Evolutionary conservation across 2,113 vertebrate species (phyloP), one percentile per base, ranked within the genome.

Genomic region (Ammodytes marinus): DNA sequence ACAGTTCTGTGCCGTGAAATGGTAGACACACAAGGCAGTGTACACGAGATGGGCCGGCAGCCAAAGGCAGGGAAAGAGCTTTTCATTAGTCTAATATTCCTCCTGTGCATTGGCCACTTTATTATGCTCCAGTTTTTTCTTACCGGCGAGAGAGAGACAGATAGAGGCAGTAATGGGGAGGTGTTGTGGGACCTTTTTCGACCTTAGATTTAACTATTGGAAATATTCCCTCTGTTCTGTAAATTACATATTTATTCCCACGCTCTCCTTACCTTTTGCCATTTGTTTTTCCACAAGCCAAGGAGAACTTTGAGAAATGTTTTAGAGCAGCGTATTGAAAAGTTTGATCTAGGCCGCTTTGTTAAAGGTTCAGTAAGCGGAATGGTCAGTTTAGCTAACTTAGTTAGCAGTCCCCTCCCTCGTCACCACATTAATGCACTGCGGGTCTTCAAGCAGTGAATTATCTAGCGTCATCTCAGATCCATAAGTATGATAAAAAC

Each of bases 21-120:
- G 76, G 72, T 80, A 86, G 67, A 80, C 3, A 17, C 3, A 17
- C 79, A 54, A 71, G 60, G 77, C 84, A 54, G 66, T 27, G 27
- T 58, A 66, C 79, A 73, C 61, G 49, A 60, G 88, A 85, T 76
- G 89, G 85, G 90, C 88, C 74, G 14, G 79, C 84, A 89, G 91
- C 88, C 91, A 91, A 27, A 91, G 71, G 17, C 55, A 67, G 78
- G 27, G 73, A 83, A 82, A 86, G 86, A 87, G 89, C 84, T 92
- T 93, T 94, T 94, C 89, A 92, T 94, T 88, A 92, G 86, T 84
- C 83, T 92, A 94, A 92, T 92, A 90, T 91, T 84, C 86, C 92
- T 93, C 88, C 77, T 83, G 93, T 89, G 92, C 85, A 86, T 88
- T 87, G 85, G 86, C 79, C 42, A 47, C 71, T 82, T 88, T 88